phyloP scores from a whole-genome alignment of 2,888 invertebrate species.

The Lasioglossum zephyrum region DNA sequence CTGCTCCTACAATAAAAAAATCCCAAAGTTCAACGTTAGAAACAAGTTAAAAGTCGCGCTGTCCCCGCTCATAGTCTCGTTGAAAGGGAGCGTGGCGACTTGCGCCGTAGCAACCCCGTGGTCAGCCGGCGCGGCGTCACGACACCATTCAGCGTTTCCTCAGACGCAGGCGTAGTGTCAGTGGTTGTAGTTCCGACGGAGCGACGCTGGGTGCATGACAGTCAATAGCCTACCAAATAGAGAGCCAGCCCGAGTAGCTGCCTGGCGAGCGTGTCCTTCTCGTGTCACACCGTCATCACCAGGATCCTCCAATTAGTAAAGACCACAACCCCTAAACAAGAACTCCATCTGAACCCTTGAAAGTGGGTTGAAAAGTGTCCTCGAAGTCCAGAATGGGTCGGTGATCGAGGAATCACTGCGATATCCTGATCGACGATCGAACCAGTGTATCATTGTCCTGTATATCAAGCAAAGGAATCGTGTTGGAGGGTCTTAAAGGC shows the following conservation, averaged over 20 bases:
- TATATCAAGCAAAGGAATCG: rapidly evolving
- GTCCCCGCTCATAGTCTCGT: constrained; percentile 10
- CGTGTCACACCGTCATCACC: constrained; percentile 52
- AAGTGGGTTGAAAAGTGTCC: neutral
- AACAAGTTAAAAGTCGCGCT: constrained; percentile 33
- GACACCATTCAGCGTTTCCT: constrained; percentile 43
- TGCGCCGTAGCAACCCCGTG: constrained; percentile 50
- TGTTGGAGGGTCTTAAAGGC: neutral
- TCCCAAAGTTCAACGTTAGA: neutral
- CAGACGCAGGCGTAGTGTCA: constrained; percentile 72
- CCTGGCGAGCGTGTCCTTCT: constrained; percentile 59
- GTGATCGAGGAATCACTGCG: constrained; percentile 35
- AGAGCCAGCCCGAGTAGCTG: constrained; percentile 68
- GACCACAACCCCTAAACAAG: neutral
- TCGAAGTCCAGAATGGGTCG: neutral
- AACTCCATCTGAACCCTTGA: constrained; percentile 9
- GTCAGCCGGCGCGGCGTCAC: constrained; percentile 45
- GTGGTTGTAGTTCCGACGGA: constrained; percentile 64
- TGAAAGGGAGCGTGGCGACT: constrained; percentile 19
- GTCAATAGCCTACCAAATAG: constrained; percentile 77
- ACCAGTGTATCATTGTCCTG: constrained; percentile 9
- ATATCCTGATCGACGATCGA: constrained; percentile 62
- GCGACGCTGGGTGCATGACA: constrained; percentile 78
- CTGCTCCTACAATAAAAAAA: neutral
- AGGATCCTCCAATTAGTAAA: neutral